Evolutionary conservation across 2,113 vertebrate species (phyloP).

Genomic region (Cavia porcellus): DNA sequence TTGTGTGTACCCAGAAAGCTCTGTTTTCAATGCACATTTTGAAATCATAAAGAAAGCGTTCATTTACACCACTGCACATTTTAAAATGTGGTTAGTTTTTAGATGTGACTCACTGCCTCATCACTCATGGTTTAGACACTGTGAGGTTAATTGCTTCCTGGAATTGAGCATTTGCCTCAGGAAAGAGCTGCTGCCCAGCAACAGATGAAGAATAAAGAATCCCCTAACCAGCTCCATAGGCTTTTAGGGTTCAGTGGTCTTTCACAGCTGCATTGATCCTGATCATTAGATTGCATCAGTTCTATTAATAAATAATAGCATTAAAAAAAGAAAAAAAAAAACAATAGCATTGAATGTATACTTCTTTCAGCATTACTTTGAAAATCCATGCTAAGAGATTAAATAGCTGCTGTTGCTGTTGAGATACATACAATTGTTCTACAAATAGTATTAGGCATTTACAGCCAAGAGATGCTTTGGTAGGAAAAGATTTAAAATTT

Average conservation of each 20-base stretch:
- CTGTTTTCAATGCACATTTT: neutral
- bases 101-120: neutral
- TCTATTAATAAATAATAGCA: slow-evolving; percentile 77
- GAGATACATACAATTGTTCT: neutral
- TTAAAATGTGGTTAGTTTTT: neutral
- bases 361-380: neutral
- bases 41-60: neutral
- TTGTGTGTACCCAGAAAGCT: neutral
- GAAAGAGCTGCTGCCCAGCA: neutral
- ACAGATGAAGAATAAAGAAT: neutral
- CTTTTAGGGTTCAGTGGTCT: slow-evolving; percentile 74
- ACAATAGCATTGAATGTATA: slow-evolving; percentile 38
- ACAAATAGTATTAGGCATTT: neutral
- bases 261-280: slow-evolving; percentile 79
- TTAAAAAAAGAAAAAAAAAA: neutral
- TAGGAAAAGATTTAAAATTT: neutral
- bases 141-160: slow-evolving; percentile 26
- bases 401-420: neutral
- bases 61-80: neutral
- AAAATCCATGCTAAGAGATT: neutral
- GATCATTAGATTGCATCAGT: slow-evolving; percentile 65
- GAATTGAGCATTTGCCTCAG: slow-evolving; percentile 1
- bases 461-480: neutral
- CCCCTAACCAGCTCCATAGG: neutral
- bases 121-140: neutral